Base-by-base conservation (phyloP, 2,113 vertebrate genomes). In the Piprites chloris region DNA sequence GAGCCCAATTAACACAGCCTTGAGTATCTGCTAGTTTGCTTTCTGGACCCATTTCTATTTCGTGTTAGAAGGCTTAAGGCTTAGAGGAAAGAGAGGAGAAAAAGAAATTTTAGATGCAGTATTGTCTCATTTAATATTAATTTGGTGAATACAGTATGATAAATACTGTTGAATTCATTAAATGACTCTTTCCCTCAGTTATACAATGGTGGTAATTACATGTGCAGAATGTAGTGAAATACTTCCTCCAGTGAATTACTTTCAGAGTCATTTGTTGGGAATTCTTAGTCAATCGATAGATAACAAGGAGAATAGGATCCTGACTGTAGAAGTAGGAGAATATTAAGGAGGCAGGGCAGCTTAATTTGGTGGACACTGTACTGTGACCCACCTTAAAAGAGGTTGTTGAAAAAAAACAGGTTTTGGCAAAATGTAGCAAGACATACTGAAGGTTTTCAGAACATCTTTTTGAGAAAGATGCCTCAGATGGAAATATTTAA, bases 51-150 rank as follows among this genome's bases (percentile, higher is more conserved):
- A 28, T 55, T 90, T 63, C 26, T 83, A 3, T 76, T 78, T 71
- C 67, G 14, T 82, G 58, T 83, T 92, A 79, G 87, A 77, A 78
- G 24, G 35, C 49, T 85, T 71, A 77, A 85, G 73, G 67, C 62
- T 58, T 5, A 69, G 62, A 85, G 21, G 37, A 83, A 85, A 89
- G 66, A 66, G 47, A 91, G 12, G 22, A 77, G 44, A 28, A 72
- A 87, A 93, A 74, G 27, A 61, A 44, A 84, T 68, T 79, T 63
- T 61, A 59, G 10, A 61, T 10, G 5, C 71, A 26, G 9, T 30
- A 16, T 41, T 83, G 35, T 47, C 65, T 83, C 42, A 59, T 86
- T 94, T 90, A 78, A 67, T 95, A 91, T 93, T 94, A 69, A 85
- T 96, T 63, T 90, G 52, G 10, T 90, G 79, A 93, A 74, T 63